phyloP scores from a whole-genome alignment of 2,113 vertebrate species.

The human region GRCh38 chr2:157296501-157297000 shows the following conservation, averaged over 20 bases:
- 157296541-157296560: not conserved
- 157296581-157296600: not conserved
- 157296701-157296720: not conserved
- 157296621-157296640: not conserved
- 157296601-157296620: not conserved
- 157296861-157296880: not conserved
- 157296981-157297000: not conserved
- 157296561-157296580: not conserved
- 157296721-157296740: not conserved
- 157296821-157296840: not conserved
- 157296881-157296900: not conserved
- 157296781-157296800: not conserved
- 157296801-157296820: not conserved
- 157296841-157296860: not conserved
- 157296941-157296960: not conserved
- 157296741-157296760: not conserved
- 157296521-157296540: not conserved
- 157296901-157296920: not conserved
- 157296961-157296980: constrained; percentile 13
- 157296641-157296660: not conserved
- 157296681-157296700: not conserved
- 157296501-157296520: constrained; percentile 93
- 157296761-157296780: not conserved
- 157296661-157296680: not conserved
- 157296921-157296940: not conserved